Conservation (phyloP, 2,113 vertebrate species). For the Podarcis cretensis region DNA sequence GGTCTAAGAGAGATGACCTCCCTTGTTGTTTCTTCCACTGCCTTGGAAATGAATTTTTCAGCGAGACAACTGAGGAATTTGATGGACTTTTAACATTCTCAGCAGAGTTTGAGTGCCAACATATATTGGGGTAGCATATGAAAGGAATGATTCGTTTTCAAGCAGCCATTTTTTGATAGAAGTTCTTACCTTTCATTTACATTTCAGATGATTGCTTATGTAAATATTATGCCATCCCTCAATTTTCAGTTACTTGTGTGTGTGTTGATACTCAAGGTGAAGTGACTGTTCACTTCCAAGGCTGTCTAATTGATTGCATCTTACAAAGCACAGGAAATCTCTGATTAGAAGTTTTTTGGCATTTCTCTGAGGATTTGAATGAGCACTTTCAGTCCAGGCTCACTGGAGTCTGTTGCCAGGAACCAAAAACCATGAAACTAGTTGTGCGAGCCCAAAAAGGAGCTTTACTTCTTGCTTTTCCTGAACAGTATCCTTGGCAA, state of each 20-base stretch:
- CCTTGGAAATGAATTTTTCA: too few relatives aligned
- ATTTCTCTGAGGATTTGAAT: not conserved
- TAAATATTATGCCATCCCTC: not conserved
- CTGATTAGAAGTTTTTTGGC: not conserved
- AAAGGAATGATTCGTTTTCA: not conserved
- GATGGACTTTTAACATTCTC: too few relatives aligned
- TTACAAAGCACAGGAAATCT: not conserved
- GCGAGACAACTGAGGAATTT: too few relatives aligned
- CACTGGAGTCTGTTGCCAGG: too few relatives aligned
- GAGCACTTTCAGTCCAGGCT: conserved; percentile 38
- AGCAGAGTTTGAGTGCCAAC: too few relatives aligned
- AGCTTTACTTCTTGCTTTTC: not conserved
- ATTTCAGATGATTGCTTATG: not conserved
- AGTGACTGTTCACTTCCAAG: not conserved
- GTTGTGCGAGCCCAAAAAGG: not conserved
- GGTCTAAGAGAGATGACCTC: too few relatives aligned
- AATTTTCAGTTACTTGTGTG: not conserved
- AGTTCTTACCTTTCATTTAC: conserved; percentile 18
- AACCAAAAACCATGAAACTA: not conserved
- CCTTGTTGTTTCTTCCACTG: too few relatives aligned
- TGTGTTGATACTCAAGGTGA: not conserved
- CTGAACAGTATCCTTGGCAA: not conserved
- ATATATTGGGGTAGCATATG: not conserved
- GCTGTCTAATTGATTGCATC: not conserved
- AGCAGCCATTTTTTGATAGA: not conserved